phyloP scores from a whole-genome alignment of 1,140 invertebrate species.

The Lordiphosa collinella region DNA sequence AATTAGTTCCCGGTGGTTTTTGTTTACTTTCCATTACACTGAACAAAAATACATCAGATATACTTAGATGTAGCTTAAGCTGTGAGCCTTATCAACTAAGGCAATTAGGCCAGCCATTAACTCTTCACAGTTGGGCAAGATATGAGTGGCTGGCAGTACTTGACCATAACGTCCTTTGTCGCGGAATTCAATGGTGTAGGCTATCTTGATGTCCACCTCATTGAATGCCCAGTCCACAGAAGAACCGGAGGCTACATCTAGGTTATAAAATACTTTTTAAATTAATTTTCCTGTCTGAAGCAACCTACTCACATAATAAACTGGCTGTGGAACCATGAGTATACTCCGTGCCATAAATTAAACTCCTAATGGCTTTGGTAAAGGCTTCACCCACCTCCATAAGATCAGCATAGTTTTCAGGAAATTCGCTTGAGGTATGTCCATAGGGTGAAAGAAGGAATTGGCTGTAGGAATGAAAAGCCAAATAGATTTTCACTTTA shows the following conservation, averaged over 20 bases:
- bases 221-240: slow-evolving; percentile 86
- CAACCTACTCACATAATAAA: slow-evolving; percentile 81
- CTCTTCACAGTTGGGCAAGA: slow-evolving; percentile 91
- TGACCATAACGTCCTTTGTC: slow-evolving; percentile 93
- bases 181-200: slow-evolving; percentile 82
- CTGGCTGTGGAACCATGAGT: slow-evolving; percentile 80
- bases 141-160: slow-evolving; percentile 89
- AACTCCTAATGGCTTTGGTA: slow-evolving; percentile 77
- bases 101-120: slow-evolving; percentile 89
- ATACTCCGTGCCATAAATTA: slow-evolving; percentile 81
- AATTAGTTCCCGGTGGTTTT: too few species aligned
- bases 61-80: background rate
- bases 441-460: slow-evolving; percentile 81
- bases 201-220: slow-evolving; percentile 82
- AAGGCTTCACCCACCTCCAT: slow-evolving; percentile 80
- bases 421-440: slow-evolving; percentile 78
- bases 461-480: slow-evolving; percentile 82
- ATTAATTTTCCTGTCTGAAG: background rate
- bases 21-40: too few species aligned
- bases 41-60: too few species aligned
- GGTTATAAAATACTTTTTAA: background rate
- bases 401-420: slow-evolving; percentile 81
- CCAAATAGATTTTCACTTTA: slow-evolving; percentile 81
- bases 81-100: slow-evolving; percentile 25
- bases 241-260: slow-evolving; percentile 81